A percentile compares a stretch with the other conserved stretches of the same genome.
Conservation (phyloP, 2,113 vertebrate genomes). For the Campylomormyrus tamandua region DNA sequence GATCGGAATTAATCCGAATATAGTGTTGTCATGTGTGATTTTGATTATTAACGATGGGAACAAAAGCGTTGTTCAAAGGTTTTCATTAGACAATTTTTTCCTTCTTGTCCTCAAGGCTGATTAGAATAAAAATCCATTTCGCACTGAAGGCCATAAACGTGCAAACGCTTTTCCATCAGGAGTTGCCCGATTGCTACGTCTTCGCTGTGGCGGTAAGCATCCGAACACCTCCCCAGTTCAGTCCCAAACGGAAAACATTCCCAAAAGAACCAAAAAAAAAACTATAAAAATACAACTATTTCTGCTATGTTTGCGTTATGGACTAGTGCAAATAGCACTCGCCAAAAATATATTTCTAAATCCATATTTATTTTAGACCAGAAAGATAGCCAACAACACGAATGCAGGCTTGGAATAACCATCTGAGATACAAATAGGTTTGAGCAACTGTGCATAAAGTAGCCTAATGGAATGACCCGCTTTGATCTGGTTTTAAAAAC, state of each 20-base stretch:
- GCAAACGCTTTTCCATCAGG: slow-evolving; percentile 82
- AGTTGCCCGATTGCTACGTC: slow-evolving; percentile 87
- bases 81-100: not conserved
- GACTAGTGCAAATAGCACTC: not conserved
- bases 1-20: not conserved
- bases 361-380: not conserved
- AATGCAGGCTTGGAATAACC: not conserved
- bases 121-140: slow-evolving; percentile 73
- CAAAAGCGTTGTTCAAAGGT: not conserved
- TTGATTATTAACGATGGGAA: not conserved
- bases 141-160: slow-evolving; percentile 89
- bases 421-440: not conserved
- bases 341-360: not conserved
- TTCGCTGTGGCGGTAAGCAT: slow-evolving; percentile 72
- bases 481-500: not conserved
- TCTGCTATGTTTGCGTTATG: not conserved
- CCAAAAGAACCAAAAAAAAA: not conserved
- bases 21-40: not conserved
- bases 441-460: not conserved
- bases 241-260: not conserved
- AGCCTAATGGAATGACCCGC: not conserved
- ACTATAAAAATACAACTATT: not conserved
- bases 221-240: not conserved
- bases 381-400: not conserved
- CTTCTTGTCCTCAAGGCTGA: slow-evolving; percentile 61